Evolutionary conservation across 2,113 vertebrate species (phyloP), one percentile per base, ranked within the genome.

Genomic region (Camelus dromedarius): DNA sequence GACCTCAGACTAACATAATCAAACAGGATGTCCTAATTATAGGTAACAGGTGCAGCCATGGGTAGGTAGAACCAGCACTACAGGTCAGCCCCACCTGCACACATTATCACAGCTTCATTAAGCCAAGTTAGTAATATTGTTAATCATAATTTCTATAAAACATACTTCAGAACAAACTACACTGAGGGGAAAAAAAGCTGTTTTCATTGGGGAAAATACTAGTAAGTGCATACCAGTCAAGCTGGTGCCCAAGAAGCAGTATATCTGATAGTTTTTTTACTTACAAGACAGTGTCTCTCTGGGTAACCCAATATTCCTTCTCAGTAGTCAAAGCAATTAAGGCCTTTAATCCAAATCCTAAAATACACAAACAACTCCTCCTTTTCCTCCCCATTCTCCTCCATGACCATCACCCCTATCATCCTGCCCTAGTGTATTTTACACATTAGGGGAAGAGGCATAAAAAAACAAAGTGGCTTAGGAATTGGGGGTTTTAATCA

Each of bases 91-190:
- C 58, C 46, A 88, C 8, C 28, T 81, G 70, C 48, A 93, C 52
- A 87, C 24, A 83, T 54, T 82, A 18, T 28, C 42, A 70, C 2
- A 72, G 88, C 62, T 52, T 73, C 42, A 77, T 0, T 85, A 70
- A 93, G 46, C 52, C 72, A 82, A 72, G 32, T 50, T 20, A 91
- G 64, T 20, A 72, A 96, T 60, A 6, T 42, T 83, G 76, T 66
- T 95, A 58, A 80, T 79, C 35, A 70, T 50, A 83, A 96, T 52
- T 72, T 87, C 85, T 64, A 76, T 70, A 84, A 92, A 90, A 88
- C 22, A 87, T 0, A 89, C 46, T 77, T 24, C 54, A 85, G 28
- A 96, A 87, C 38, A 88, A 83, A 56, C 22, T 82, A 84, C 6
- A 72, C 26, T 73, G 2, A 18, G 26, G 48, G 32, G 16, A 3